Conservation (phyloP, 2,113 vertebrate genomes). For the Cyphomyrus plagiostoma region DNA sequence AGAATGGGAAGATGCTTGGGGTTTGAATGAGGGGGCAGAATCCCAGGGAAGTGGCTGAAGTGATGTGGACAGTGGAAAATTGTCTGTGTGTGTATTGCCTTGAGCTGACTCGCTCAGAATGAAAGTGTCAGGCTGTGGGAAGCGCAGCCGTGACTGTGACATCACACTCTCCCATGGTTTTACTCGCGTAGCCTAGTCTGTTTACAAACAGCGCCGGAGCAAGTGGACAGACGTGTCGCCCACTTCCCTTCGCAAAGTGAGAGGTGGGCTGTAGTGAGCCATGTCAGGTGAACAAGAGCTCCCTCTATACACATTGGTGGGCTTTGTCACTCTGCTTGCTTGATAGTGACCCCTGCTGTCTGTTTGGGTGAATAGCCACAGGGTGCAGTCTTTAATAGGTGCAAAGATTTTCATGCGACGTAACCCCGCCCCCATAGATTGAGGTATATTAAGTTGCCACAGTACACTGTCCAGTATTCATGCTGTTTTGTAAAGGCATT, state of each 20-base stretch:
- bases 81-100: background rate
- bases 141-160: background rate
- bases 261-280: background rate
- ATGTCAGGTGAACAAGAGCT: background rate
- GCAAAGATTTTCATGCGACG: background rate
- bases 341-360: constrained; percentile 6
- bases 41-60: background rate
- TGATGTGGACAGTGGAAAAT: background rate
- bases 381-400: background rate
- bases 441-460: background rate
- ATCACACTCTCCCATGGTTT: background rate
- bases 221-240: background rate
- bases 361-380: background rate
- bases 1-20: background rate
- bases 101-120: background rate
- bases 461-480: background rate
- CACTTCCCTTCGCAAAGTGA: background rate
- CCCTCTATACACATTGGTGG: background rate
- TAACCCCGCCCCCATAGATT: background rate
- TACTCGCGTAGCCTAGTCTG: background rate
- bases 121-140: background rate
- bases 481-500: background rate
- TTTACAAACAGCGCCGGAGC: background rate
- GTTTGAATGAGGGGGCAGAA: background rate
- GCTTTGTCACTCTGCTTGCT: background rate